Evolutionary conservation across 2,888 invertebrate species (phyloP).

Genomic region (Epiblema foenella): DNA sequence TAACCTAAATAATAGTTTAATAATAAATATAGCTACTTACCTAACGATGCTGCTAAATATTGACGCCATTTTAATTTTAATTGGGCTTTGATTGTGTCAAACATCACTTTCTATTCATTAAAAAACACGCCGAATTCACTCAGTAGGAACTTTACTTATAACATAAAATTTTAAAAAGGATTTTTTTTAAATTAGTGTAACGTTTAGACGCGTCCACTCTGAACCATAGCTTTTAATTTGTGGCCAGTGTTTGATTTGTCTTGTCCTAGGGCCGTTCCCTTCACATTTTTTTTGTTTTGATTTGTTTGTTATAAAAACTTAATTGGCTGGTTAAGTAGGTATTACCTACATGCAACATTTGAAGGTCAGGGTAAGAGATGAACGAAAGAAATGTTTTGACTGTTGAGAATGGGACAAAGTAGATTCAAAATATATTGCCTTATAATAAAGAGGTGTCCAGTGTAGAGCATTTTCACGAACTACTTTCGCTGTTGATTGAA

Average conservation of each 20-base stretch:
- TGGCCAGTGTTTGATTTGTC: slow-evolving; percentile 42
- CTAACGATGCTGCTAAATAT: slow-evolving; percentile 78
- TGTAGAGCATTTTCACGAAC: no score
- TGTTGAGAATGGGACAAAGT: background rate
- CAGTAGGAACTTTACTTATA: background rate
- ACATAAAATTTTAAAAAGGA: background rate
- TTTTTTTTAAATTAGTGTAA: slow-evolving; percentile 37
- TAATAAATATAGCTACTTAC: slow-evolving; percentile 55
- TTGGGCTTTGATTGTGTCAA: slow-evolving; percentile 61
- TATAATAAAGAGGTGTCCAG: no score
- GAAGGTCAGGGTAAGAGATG: slow-evolving; percentile 33
- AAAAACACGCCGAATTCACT: slow-evolving; percentile 39
- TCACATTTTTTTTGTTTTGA: slow-evolving; percentile 59
- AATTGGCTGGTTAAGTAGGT: slow-evolving; percentile 42
- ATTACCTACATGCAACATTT: slow-evolving; percentile 11
- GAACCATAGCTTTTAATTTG: slow-evolving; percentile 63
- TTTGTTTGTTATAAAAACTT: slow-evolving; percentile 48
- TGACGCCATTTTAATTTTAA: slow-evolving; percentile 77
- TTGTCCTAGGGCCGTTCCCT: slow-evolving; percentile 56
- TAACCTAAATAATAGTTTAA: no score
- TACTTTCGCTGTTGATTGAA: no score
- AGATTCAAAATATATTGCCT: no score
- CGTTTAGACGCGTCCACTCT: slow-evolving; percentile 59
- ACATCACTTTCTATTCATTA: slow-evolving; percentile 54
- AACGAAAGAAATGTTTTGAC: slow-evolving; percentile 5